Base-by-base conservation (phyloP, 2,797 vertebrate genomes). In the Melanotaenia maccullochi region DNA sequence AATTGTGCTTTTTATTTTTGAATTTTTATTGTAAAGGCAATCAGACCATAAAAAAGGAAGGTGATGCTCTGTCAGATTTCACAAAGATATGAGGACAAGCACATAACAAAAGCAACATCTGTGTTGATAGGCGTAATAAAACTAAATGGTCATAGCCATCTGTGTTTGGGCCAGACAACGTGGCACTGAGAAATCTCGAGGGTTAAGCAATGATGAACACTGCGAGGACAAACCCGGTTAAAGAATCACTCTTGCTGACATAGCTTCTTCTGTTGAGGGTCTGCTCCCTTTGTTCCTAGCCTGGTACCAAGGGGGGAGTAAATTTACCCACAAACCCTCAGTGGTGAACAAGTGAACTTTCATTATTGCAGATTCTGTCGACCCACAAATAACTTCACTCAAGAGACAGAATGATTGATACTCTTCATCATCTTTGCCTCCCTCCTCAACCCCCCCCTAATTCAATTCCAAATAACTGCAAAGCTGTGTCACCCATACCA, bases 321-420 rank as follows among this genome's bases (percentile, higher is more conserved):
- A 89, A 93, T 93, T 89, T 85, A 88, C 85, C 90, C 92, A 86
- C 91, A 91, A 92, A 91, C 85, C 91, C 89, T 93, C 85, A 63
- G 87, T 83, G 90, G 90, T 85, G 87, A 93, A 93, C 91, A 92
- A 93, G 93, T 93, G 92, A 94, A 94, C 94, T 93, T 94, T 95
- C 93, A 95, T 95, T 95, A 95, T 94, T 94, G 93, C 92, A 87
- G 76, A 93, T 95, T 95, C 91, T 90, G 91, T 93, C 87, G 85
- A 93, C 92, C 92, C 90, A 86, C 93, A 93, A 94, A 95, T 94
- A 94, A 94, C 92, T 95, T 93, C 93, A 93, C 90, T 81, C 89
- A 52, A 89, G 91, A 94, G 95, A 94, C 94, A 95, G 94, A 89
- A 94, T 95, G 94, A 95, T 95, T 95, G 95, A 95, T 95, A 95